Evolutionary conservation across 2,113 vertebrate species (phyloP).

Genomic region (Lophius piscatorius): DNA sequence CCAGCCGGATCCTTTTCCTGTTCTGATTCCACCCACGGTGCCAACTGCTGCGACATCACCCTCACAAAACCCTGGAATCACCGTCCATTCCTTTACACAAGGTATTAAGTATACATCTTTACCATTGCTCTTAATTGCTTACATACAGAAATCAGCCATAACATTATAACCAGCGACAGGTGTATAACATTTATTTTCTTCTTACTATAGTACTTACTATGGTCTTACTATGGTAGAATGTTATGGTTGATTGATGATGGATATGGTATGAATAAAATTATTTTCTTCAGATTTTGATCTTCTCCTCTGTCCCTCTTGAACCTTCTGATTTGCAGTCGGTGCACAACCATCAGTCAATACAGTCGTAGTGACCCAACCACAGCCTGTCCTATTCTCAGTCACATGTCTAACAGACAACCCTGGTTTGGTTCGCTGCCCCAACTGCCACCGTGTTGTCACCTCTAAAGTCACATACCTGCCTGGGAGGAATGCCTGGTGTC

Average conservation of each 20-base stretch:
- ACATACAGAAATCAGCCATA: not conserved
- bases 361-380: constrained; percentile 13
- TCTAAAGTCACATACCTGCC: constrained; percentile 35
- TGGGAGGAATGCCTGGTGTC: constrained; percentile 32
- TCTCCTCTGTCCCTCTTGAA: not conserved
- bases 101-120: constrained; percentile 12
- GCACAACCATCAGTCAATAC: not conserved
- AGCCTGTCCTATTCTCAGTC: constrained; percentile 4
- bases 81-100: constrained; percentile 38
- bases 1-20: constrained; percentile 45
- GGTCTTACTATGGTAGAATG: too few species aligned
- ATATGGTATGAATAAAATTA: too few species aligned
- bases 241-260: too few species aligned
- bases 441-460: constrained; percentile 46
- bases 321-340: constrained; percentile 23
- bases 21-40: constrained; percentile 38
- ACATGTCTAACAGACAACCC: constrained; percentile 25
- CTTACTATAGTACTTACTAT: too few species aligned
- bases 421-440: constrained; percentile 35
- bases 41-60: not conserved
- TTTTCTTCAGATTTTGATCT: not conserved
- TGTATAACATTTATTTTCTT: not conserved
- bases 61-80: not conserved
- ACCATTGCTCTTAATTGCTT: not conserved
- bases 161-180: too few species aligned